Conservation (phyloP, 2,888 invertebrate species). For the Eupsilia transversa region DNA sequence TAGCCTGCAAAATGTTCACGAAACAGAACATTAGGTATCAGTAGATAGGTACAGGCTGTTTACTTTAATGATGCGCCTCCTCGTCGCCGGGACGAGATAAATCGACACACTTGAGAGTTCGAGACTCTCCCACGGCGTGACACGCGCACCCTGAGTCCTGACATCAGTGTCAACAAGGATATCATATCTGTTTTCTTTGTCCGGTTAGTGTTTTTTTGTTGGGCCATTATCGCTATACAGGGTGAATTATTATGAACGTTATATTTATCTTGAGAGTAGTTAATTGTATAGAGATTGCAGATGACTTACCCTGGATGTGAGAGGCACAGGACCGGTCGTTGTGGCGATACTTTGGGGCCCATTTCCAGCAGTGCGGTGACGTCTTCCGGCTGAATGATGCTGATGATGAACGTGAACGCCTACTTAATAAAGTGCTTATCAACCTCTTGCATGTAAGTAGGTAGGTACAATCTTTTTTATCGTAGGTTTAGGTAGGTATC, state of each 20-base stretch:
- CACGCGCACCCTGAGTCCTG: slow-evolving; percentile 63
- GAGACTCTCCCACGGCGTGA: slow-evolving; percentile 58
- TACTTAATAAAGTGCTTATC: neutral
- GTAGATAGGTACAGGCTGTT: slow-evolving; percentile 61
- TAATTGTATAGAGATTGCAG: slow-evolving; percentile 33
- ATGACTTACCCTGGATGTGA: neutral
- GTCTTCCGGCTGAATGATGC: neutral
- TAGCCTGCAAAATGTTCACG: slow-evolving; percentile 49
- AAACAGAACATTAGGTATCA: slow-evolving; percentile 55
- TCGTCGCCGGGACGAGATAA: slow-evolving; percentile 69
- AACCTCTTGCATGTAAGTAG: neutral
- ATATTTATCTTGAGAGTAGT: slow-evolving; percentile 38
- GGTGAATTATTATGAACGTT: slow-evolving; percentile 45
- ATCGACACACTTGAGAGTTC: slow-evolving; percentile 49
- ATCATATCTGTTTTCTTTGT: slow-evolving; percentile 63
- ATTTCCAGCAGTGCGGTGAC: neutral
- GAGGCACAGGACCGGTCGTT: neutral
- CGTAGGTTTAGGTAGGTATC: neutral
- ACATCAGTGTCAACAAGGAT: slow-evolving; percentile 70
- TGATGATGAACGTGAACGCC: neutral
- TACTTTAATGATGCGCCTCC: slow-evolving; percentile 70
- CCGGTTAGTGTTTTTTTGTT: slow-evolving; percentile 50
- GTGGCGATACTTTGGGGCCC: neutral
- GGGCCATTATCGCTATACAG: slow-evolving; percentile 35
- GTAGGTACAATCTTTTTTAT: neutral